Evolutionary conservation across 2,797 vertebrate species (phyloP), one percentile per base, ranked within the genome.

Genomic region (Distichodus sexfasciatus): DNA sequence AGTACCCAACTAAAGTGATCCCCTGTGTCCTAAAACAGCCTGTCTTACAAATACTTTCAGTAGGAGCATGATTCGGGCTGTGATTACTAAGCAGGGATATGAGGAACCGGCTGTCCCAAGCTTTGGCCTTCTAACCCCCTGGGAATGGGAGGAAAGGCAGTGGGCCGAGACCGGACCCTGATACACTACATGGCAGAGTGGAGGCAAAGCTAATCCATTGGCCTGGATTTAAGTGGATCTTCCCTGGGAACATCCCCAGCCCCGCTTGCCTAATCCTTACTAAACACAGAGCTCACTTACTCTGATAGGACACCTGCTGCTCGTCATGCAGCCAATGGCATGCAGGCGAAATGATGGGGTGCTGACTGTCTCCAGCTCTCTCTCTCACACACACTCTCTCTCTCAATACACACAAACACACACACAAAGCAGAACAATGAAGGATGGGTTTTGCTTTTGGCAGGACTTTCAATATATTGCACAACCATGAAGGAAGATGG

Each of bases 271-370:
- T 83, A 82, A 85, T 82, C 77, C 68, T 23, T 60, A 46, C 68
- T 83, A 78, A 81, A 80, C 51, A 66, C 53, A 48, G 64, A 72
- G 47, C 76, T 67, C 62, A 70, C 44, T 72, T 65, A 69, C 46
- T 44, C 46, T 78, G 77, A 81, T 79, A 76, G 79, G 81, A 76
- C 62, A 72, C 70, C 74, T 76, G 77, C 69, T 76, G 69, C 70
- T 76, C n/a, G n/a, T 21, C 41, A 41, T 24, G 21, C 62, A 79
- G 66, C 82, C 78, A 81, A 83, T 77, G 64, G 68, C 17, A 10
- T 24, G 24, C 58, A 40, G 10, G 40, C 26, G 29, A 68, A 28
- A 35, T 15, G 47, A 44, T 31, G 59, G n/a, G n/a, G 7, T 77
- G 31, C 47, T 38, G 31, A 19, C 24, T 66, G 59, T 71, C 64